These are phyloP conservation scores for Cosmorhoe ocellata DNA, from an alignment of 2,888 invertebrate species.

Conservation along the genomic window DNA sequence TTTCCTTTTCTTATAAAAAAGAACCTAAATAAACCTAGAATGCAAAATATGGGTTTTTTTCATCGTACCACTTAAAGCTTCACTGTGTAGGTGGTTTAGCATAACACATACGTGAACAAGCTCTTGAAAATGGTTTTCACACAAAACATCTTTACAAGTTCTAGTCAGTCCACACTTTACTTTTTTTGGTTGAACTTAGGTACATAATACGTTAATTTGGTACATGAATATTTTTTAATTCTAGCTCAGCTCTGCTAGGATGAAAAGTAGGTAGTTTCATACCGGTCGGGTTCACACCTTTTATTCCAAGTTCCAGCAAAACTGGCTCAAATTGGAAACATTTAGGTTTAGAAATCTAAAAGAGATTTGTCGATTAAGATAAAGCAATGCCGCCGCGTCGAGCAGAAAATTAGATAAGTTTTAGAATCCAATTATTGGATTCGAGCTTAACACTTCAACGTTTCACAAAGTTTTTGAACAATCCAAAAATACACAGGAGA, in stretches of 20 bases:
- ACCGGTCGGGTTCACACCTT: too few species aligned
- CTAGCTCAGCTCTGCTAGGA: too few species aligned
- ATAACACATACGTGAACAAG: conserved; percentile 21
- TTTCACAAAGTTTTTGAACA: conserved; percentile 15
- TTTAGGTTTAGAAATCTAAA: conserved; percentile 13
- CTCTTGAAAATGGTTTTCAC: conserved; percentile 19
- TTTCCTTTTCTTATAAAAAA: too few species aligned
- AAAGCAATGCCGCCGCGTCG: conserved; percentile 15
- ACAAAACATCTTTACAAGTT: conserved; percentile 10
- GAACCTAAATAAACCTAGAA: too few species aligned
- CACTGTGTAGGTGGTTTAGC: conserved; percentile 11
- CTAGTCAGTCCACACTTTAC: not conserved
- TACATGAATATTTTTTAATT: too few species aligned
- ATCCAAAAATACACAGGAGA: not conserved
- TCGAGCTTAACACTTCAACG: conserved; percentile 21
- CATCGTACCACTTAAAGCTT: conserved; percentile 2
- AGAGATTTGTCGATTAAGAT: conserved; percentile 23
- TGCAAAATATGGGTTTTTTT: too few species aligned
- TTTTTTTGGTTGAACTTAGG: too few species aligned
- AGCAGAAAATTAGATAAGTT: conserved; percentile 26
- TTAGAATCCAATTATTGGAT: conserved; percentile 25
- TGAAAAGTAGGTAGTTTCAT: too few species aligned
- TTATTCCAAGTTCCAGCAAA: not conserved
- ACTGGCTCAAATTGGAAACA: conserved; percentile 9
- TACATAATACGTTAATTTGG: too few species aligned